phyloP scores from a whole-genome alignment of 2,113 vertebrate genomes.

The Trachemys scripta region DNA sequence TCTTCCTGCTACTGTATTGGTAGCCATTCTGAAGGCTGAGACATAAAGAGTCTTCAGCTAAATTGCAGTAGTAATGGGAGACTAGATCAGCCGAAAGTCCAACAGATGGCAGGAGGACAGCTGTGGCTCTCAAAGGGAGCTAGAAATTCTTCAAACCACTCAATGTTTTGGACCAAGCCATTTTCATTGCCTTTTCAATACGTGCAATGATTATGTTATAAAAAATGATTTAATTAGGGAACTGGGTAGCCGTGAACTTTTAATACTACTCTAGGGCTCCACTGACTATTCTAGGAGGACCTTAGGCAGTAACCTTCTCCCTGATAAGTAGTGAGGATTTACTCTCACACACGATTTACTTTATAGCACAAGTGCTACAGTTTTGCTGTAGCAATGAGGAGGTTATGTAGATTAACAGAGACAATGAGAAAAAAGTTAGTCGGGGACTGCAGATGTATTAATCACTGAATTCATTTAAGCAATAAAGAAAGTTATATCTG shows the following conservation, averaged over 20 bases:
- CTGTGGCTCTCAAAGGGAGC: background rate
- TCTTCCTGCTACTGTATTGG: background rate
- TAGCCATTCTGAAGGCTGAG: background rate
- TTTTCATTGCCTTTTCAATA: background rate
- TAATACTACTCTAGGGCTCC: background rate
- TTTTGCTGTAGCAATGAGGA: background rate
- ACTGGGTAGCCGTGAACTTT: background rate
- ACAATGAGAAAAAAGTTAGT: background rate
- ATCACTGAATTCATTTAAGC: background rate
- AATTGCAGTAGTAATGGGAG: background rate
- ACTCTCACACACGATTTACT: too few species aligned
- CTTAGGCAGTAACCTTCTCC: background rate
- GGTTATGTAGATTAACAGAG: background rate
- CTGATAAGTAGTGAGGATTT: background rate
- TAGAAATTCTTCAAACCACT: background rate
- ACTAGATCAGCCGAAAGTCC: background rate
- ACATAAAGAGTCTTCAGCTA: background rate
- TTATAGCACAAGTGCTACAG: too few species aligned
- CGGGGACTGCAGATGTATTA: background rate
- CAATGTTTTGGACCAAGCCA: rapidly evolving
- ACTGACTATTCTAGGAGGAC: background rate
- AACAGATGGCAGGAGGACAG: background rate
- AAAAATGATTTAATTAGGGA: background rate
- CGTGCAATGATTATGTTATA: background rate
- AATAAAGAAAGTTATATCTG: background rate